These are phyloP conservation scores for Thymallus thymallus DNA, from an alignment of 2,113 vertebrate genomes.

Conservation along the genomic window DNA sequence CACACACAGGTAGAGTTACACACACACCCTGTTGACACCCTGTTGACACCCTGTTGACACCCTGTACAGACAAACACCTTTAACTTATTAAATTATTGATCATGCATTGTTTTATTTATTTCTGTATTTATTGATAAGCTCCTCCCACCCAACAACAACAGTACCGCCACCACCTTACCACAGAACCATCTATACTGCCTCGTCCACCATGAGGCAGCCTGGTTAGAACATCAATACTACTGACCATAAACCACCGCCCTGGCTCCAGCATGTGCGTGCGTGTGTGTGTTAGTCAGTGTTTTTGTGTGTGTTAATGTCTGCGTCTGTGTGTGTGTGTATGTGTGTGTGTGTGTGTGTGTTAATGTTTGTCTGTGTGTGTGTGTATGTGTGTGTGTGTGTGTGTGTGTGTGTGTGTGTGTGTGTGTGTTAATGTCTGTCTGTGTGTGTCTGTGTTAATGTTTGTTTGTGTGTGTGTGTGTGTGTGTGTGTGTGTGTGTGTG, in stretches of 20 bases:
- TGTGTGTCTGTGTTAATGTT: background rate
- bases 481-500: too few relatives aligned
- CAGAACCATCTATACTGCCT: constrained; percentile 70
- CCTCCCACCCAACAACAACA: constrained; percentile 11
- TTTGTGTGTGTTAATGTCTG: too few relatives aligned
- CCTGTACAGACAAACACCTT: constrained; percentile 64
- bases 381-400: background rate
- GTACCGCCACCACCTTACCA: constrained; percentile 43
- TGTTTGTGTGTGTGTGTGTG: too few relatives aligned
- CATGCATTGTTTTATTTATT: constrained; percentile 59
- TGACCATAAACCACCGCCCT: constrained; percentile 47
- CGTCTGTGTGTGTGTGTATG: too few relatives aligned
- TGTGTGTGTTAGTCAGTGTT: too few relatives aligned
- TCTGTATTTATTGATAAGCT: constrained; percentile 52
- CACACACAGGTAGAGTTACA: too few relatives aligned
- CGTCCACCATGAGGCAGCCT: constrained; percentile 62
- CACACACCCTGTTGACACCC: constrained; percentile 16
- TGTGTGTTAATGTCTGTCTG: too few relatives aligned
- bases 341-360: too few relatives aligned
- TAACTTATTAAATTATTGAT: constrained; percentile 70
- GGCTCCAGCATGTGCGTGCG: constrained; percentile 24
- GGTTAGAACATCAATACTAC: constrained; percentile 8
- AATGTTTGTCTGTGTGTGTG: too few relatives aligned
- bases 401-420: background rate
- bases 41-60: constrained; percentile 12